A percentile compares a stretch with the other conserved stretches of the same genome.
phyloP scores from a whole-genome alignment of 2,888 invertebrate species.

The Athalia rosae region DNA sequence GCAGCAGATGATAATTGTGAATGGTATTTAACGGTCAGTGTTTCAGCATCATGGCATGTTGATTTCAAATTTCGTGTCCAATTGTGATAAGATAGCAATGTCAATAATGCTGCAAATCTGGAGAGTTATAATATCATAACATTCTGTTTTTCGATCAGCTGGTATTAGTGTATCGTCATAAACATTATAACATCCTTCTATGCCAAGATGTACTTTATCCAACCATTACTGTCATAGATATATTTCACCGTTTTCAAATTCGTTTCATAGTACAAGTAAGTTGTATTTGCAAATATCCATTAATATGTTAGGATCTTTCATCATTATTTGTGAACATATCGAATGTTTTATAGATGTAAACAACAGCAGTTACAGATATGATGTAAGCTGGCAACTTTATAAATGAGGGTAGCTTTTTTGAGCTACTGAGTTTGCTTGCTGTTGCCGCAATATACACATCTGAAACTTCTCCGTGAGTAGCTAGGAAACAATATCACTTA shows the following conservation, averaged over 20 bases:
- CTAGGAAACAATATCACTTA: neutral
- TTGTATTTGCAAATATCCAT: neutral
- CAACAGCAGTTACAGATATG: slow-evolving; percentile 20
- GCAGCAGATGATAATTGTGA: too few species aligned
- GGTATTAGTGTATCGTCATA: neutral
- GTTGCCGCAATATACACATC: slow-evolving; percentile 13
- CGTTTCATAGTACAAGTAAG: neutral
- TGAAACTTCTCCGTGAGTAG: slow-evolving; percentile 20
- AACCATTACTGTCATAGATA: neutral
- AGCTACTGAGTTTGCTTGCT: slow-evolving; percentile 1
- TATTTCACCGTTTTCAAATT: neutral
- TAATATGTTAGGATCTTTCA: slow-evolving; percentile 15
- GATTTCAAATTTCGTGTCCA: neutral
- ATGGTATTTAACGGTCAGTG: too few species aligned
- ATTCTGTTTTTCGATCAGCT: neutral
- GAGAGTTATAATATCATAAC: neutral
- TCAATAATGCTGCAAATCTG: neutral
- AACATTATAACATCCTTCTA: neutral
- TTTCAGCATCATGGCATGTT: neutral
- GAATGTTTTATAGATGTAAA: slow-evolving; percentile 4
- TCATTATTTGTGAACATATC: neutral
- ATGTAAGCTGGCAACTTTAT: slow-evolving; percentile 26
- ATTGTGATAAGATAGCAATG: neutral
- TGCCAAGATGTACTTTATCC: neutral
- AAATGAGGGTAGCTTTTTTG: slow-evolving; percentile 31